Evolutionary conservation across 2,113 vertebrate genomes (phyloP).

Genomic region (Vireo altiloquus): DNA sequence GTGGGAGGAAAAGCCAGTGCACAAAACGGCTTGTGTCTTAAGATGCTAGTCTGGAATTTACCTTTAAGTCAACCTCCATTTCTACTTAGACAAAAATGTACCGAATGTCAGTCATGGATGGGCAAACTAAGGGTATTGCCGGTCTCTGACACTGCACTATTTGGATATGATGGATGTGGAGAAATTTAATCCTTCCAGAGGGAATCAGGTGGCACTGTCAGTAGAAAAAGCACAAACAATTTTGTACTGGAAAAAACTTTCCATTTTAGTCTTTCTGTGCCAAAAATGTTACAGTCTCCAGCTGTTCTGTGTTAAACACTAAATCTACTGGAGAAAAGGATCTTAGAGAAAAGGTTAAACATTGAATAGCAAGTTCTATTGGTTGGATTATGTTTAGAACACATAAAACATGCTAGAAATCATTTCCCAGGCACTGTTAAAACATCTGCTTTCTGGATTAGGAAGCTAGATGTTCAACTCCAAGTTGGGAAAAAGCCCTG

Average conservation of each 20-base stretch:
- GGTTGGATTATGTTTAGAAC: constrained; percentile 16
- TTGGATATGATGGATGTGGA: constrained; percentile 87
- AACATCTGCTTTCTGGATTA: constrained; percentile 68
- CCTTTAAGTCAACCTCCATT: constrained; percentile 81
- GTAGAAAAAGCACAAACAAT: constrained; percentile 74
- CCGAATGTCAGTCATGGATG: constrained; percentile 87
- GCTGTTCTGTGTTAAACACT: constrained; percentile 58
- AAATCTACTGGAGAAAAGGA: constrained; percentile 38
- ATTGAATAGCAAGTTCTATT: background rate
- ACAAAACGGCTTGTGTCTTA: constrained; percentile 89
- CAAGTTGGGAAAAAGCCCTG: background rate
- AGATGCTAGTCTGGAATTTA: constrained; percentile 83
- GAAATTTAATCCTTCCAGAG: constrained; percentile 83
- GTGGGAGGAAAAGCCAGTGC: constrained; percentile 40
- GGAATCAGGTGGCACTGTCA: constrained; percentile 74
- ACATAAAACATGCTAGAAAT: constrained; percentile 42
- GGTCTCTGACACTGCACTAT: constrained; percentile 77
- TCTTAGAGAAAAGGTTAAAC: constrained; percentile 29
- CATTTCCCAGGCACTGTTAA: constrained; percentile 14
- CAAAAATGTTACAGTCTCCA: constrained; percentile 63
- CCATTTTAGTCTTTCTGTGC: constrained; percentile 12
- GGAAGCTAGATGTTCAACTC: constrained; percentile 28
- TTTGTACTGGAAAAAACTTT: constrained; percentile 57
- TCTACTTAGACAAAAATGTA: constrained; percentile 80
- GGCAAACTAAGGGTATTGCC: constrained; percentile 74